A percentile compares a stretch with the other conserved stretches of the same genome.
These are phyloP conservation scores for Hermodice carunculata DNA, from an alignment of 2,888 invertebrate genomes.

Conservation along the genomic window DNA sequence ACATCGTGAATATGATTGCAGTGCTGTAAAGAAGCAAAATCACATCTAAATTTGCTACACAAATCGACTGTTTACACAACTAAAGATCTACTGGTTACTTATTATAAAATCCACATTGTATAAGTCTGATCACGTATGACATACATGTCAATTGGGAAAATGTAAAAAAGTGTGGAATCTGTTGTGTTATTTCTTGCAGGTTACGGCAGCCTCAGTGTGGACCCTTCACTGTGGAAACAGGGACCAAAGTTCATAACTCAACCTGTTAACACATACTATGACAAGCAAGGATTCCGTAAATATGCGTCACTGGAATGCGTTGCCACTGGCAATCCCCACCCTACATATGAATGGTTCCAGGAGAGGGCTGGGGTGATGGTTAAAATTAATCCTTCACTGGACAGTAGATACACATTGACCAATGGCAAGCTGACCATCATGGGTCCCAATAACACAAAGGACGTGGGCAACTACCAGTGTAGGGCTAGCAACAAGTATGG, in stretches of 20 bases:
- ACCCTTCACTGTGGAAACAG: conserved; percentile 17
- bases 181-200: conserved; percentile 23
- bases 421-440: conserved; percentile 60
- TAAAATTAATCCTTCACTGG: not conserved
- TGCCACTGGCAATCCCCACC: conserved; percentile 48
- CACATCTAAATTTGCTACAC: no score
- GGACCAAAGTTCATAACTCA: conserved; percentile 35
- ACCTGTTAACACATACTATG: conserved; percentile 38
- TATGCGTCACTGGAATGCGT: conserved; percentile 59
- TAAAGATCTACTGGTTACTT: no score
- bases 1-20: no score
- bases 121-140: no score
- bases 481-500: conserved; percentile 55
- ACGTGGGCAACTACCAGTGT: conserved; percentile 61
- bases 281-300: conserved; percentile 50
- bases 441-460: conserved; percentile 43
- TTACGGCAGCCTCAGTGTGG: conserved; percentile 38
- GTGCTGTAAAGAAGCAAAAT: no score
- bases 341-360: conserved; percentile 48
- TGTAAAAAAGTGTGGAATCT: no score
- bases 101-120: no score
- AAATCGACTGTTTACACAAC: no score
- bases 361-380: not conserved
- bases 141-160: not conserved
- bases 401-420: conserved; percentile 50